Conservation (phyloP, 1,140 invertebrate species). For the Acromyrmex heyeri region DNA sequence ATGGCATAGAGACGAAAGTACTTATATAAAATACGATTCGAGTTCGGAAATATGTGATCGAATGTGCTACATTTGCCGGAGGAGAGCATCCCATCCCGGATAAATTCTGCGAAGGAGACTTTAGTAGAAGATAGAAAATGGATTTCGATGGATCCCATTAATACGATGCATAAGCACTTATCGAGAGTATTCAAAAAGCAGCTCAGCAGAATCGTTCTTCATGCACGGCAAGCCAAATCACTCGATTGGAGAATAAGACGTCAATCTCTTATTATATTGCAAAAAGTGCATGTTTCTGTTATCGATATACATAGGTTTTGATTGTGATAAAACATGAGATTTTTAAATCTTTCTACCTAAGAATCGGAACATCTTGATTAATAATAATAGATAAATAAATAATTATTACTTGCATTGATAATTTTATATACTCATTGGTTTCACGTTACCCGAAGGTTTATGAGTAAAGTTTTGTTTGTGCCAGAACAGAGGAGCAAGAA, state of each 20-base stretch:
- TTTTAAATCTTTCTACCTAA: constrained; percentile 32
- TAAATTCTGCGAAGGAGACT: constrained; percentile 58
- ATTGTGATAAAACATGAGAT: constrained; percentile 41
- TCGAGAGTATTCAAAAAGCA: constrained; percentile 60
- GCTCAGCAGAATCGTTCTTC: constrained; percentile 54
- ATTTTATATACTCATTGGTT: constrained; percentile 16
- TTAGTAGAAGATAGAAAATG: constrained; percentile 63
- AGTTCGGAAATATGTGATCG: constrained; percentile 61
- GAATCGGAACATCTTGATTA: constrained; percentile 20
- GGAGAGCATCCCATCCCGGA: background rate
- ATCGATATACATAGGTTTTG: constrained; percentile 56
- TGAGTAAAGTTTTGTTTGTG: background rate
- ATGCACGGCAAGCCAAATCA: constrained; percentile 47
- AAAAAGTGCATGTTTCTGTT: constrained; percentile 34
- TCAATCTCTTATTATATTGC: constrained; percentile 47
- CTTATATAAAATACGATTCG: constrained; percentile 69
- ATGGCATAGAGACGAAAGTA: constrained; percentile 70
- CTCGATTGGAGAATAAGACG: constrained; percentile 32
- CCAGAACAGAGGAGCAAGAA: background rate
- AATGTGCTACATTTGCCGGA: constrained; percentile 55
- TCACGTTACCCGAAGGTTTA: background rate
- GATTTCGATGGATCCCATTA: constrained; percentile 59
- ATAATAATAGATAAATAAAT: background rate
- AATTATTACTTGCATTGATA: constrained; percentile 20
- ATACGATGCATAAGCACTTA: constrained; percentile 68